These are phyloP conservation scores for Oryctolagus cuniculus DNA, from an alignment of 2,113 vertebrate genomes.

Conservation along the genomic window DNA sequence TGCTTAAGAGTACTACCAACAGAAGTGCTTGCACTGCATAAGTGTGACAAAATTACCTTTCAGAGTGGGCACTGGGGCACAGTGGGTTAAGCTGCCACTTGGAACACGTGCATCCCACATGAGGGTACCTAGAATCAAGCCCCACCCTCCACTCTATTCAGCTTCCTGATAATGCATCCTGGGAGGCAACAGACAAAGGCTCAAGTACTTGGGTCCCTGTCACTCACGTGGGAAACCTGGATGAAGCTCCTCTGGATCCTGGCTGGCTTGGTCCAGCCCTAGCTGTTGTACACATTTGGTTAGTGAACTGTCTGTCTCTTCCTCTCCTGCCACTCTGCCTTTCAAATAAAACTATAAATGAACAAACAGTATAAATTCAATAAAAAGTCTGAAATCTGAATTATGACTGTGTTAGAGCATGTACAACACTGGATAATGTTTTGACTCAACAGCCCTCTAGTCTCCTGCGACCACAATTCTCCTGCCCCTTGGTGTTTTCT, in stretches of 20 bases:
- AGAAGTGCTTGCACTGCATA: not conserved
- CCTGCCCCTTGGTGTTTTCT: not conserved
- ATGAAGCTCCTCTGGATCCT: not conserved
- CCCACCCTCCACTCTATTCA: no score
- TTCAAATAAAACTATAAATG: no score
- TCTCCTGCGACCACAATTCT: not conserved
- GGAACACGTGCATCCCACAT: no score
- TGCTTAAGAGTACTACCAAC: conserved; percentile 5
- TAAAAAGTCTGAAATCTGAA: conserved; percentile 19
- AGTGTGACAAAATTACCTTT: not conserved
- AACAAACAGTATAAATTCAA: not conserved
- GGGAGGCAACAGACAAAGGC: no score
- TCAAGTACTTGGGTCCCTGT: no score
- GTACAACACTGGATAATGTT: not conserved
- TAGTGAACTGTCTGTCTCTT: no score
- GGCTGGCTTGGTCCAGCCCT: not conserved
- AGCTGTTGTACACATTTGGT: no score
- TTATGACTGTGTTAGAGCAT: not conserved
- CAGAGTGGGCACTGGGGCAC: not conserved
- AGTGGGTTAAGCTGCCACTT: no score
- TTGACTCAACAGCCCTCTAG: conserved; percentile 11
- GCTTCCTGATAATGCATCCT: no score
- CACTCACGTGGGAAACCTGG: no score
- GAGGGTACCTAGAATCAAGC: no score
- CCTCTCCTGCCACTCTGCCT: no score